A percentile compares a stretch with the other conserved stretches of the same genome.
phyloP scores from a whole-genome alignment of 2,797 vertebrate genomes.

The Sebastes trivittatus region DNA sequence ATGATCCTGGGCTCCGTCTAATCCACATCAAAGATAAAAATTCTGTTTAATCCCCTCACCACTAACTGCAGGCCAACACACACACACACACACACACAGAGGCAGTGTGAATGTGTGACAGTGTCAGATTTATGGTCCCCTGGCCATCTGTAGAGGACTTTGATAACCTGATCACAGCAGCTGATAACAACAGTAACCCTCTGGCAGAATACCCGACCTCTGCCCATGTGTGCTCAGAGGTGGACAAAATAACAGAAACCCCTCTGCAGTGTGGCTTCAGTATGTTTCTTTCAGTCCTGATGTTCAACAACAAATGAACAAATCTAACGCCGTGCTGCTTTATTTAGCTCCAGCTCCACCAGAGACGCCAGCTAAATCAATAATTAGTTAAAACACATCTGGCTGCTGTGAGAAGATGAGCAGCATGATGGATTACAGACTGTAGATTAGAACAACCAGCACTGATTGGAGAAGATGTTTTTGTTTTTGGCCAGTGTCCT shows the following conservation, averaged over 20 bases:
- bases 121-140: conserved; percentile 18
- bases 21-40: conserved; percentile 65
- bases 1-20: conserved; percentile 40
- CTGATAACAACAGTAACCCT: conserved; percentile 11
- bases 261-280: background rate
- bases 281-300: background rate
- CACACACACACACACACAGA: background rate
- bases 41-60: conserved; percentile 54
- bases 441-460: too few relatives aligned
- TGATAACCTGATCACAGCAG: conserved; percentile 47
- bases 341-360: background rate
- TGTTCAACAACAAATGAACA: background rate
- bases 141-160: conserved; percentile 39
- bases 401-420: background rate
- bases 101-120: background rate
- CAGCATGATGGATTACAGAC: background rate
- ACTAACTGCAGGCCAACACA: background rate
- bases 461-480: too few relatives aligned
- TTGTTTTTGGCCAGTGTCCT: too few relatives aligned
- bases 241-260: conserved; percentile 1
- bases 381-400: background rate
- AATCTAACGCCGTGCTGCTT: background rate
- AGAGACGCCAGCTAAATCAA: background rate
- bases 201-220: background rate
- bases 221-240: background rate